phyloP scores from a whole-genome alignment of 2,113 vertebrate genomes.

The Xenopus borealis region DNA sequence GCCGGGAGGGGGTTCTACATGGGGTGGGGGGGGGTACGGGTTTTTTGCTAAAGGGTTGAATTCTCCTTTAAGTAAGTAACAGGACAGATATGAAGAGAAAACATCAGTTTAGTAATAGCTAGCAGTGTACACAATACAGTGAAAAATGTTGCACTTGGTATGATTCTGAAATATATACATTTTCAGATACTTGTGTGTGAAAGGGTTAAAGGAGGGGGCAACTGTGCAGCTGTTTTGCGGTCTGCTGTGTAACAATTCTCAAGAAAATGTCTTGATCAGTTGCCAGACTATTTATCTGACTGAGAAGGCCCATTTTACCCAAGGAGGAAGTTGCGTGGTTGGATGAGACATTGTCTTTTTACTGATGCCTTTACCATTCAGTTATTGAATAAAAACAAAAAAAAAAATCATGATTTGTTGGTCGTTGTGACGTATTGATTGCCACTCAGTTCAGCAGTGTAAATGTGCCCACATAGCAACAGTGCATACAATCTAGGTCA shows the following conservation, averaged over 20 bases:
- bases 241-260: conserved; percentile 1
- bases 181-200: too few relatives aligned
- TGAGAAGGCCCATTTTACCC: neutral
- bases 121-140: too few relatives aligned
- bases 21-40: too few relatives aligned
- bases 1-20: too few relatives aligned
- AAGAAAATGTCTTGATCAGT: neutral
- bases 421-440: conserved; percentile 30
- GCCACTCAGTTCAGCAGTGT: conserved; percentile 10
- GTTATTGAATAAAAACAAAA: neutral
- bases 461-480: conserved; percentile 24
- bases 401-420: conserved; percentile 13
- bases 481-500: conserved; percentile 26
- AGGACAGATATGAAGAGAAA: too few relatives aligned
- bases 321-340: neutral
- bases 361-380: neutral
- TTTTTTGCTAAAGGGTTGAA: too few relatives aligned
- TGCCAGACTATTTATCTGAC: conserved; percentile 5
- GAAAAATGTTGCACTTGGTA: too few relatives aligned
- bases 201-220: neutral
- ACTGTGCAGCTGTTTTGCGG: neutral
- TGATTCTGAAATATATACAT: too few relatives aligned
- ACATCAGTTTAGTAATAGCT: too few relatives aligned
- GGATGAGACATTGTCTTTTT: neutral
- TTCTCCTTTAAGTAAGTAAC: too few relatives aligned